Evolutionary conservation across 2,797 vertebrate genomes (phyloP).

Genomic region (Acrocephalus scirpaceus): DNA sequence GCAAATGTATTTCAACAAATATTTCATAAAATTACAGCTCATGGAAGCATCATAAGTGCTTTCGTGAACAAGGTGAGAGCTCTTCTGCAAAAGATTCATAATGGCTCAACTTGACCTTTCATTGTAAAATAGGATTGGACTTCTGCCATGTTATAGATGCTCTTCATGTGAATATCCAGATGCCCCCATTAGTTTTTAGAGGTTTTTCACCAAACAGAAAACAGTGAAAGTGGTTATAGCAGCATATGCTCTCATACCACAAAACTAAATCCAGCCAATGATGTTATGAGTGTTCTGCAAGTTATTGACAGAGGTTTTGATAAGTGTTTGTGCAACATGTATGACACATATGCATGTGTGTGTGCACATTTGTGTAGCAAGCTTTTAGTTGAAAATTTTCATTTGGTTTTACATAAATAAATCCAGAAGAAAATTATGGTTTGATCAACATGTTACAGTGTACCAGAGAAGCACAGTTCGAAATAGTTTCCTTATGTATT

Average conservation of each 20-base stretch:
- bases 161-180: not conserved
- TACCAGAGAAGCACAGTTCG: not conserved
- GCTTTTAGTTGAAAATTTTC: not conserved
- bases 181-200: not conserved
- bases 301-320: not conserved
- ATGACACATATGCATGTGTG: accelerated
- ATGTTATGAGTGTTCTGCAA: not conserved
- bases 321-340: not conserved
- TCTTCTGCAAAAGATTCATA: not conserved
- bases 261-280: not conserved
- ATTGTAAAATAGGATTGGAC: not conserved
- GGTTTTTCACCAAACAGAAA: not conserved
- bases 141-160: not conserved
- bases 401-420: not conserved
- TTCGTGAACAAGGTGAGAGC: not conserved
- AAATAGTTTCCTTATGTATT: not conserved
- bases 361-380: not conserved
- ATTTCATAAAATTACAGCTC: not conserved
- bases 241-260: not conserved
- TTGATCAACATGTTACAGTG: not conserved
- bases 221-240: not conserved
- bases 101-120: not conserved
- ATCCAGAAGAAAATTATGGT: not conserved
- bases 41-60: not conserved
- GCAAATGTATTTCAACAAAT: not conserved